Conservation (phyloP, 2,113 vertebrate genomes). For the Pholis gunnellus region DNA sequence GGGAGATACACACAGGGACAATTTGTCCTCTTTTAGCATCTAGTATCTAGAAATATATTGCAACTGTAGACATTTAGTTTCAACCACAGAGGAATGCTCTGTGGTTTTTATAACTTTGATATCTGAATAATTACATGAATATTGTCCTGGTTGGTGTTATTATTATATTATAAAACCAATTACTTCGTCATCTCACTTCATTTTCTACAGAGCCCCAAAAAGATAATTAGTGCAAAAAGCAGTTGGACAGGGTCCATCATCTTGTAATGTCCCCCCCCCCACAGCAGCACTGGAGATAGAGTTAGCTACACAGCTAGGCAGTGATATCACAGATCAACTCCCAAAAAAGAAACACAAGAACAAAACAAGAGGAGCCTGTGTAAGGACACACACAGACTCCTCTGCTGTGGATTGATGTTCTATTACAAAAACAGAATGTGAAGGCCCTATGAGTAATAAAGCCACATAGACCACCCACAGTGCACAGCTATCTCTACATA, state of each 20-base stretch:
- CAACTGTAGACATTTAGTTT: not conserved
- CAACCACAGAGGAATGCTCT: not conserved
- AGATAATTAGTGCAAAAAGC: slow-evolving; percentile 71
- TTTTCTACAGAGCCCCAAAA: slow-evolving; percentile 34
- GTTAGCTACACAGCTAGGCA: slow-evolving; percentile 33
- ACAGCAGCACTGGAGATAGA: slow-evolving; percentile 25
- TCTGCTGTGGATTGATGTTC: slow-evolving; percentile 35
- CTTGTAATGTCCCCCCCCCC: slow-evolving; percentile 44
- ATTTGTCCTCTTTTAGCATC: not conserved
- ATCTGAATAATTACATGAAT: not conserved
- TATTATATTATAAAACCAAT: slow-evolving; percentile 24
- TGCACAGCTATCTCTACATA: slow-evolving; percentile 12
- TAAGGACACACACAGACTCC: slow-evolving; percentile 30
- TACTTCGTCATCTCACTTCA: slow-evolving; percentile 4
- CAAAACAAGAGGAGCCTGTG: slow-evolving; percentile 27
- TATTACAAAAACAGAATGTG: slow-evolving; percentile 38
- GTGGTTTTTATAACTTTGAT: not conserved
- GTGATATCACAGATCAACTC: slow-evolving; percentile 26
- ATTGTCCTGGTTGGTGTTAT: not conserved
- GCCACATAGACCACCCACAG: slow-evolving; percentile 52
- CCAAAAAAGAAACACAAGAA: slow-evolving; percentile 24
- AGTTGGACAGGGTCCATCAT: slow-evolving; percentile 64
- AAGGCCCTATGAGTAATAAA: slow-evolving; percentile 40
- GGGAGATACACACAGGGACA: not conserved
- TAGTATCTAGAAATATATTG: not conserved